A percentile compares a stretch with the other conserved stretches of the same genome.
These are phyloP conservation scores for Drosophila percnosoma DNA, from an alignment of 2,888 invertebrate species.

Conservation along the genomic window DNA sequence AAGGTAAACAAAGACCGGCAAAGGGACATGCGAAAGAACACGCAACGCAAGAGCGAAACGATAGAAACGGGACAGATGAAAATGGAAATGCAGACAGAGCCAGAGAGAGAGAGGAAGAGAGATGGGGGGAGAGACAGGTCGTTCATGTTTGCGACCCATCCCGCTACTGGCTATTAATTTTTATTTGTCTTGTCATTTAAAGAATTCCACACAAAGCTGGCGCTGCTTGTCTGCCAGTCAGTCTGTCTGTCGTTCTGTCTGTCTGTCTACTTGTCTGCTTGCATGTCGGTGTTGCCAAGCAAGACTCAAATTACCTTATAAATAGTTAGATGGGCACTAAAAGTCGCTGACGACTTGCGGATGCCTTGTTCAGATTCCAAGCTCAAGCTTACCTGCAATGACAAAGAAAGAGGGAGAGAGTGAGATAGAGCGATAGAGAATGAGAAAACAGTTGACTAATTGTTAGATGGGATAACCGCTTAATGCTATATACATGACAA, in stretches of 20 bases:
- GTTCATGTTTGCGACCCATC: conserved; percentile 19
- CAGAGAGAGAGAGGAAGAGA: neutral
- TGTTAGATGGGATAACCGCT: conserved; percentile 33
- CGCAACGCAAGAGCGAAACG: neutral
- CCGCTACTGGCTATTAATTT: conserved; percentile 68
- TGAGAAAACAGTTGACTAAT: conserved; percentile 42
- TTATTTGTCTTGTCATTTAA: conserved; percentile 76
- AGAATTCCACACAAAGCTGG: conserved; percentile 57
- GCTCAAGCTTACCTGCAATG: conserved; percentile 57
- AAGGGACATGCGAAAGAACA: conserved; percentile 53
- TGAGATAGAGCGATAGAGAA: conserved; percentile 1
- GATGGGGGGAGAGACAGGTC: neutral
- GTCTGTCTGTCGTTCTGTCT: neutral
- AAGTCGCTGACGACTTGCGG: conserved; percentile 65
- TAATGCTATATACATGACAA: conserved; percentile 8
- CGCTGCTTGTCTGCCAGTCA: conserved; percentile 21
- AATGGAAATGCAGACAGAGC: neutral
- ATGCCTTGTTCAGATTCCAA: conserved; percentile 33
- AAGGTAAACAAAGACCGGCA: conserved; percentile 76
- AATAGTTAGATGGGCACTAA: conserved; percentile 65
- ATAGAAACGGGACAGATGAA: neutral
- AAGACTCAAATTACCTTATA: conserved; percentile 74
- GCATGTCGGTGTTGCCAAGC: conserved; percentile 60
- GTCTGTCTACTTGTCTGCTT: neutral
- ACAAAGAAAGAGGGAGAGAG: conserved; percentile 14